Base-by-base conservation (phyloP, 2,113 vertebrate species). In the Muscicapa adusta region DNA sequence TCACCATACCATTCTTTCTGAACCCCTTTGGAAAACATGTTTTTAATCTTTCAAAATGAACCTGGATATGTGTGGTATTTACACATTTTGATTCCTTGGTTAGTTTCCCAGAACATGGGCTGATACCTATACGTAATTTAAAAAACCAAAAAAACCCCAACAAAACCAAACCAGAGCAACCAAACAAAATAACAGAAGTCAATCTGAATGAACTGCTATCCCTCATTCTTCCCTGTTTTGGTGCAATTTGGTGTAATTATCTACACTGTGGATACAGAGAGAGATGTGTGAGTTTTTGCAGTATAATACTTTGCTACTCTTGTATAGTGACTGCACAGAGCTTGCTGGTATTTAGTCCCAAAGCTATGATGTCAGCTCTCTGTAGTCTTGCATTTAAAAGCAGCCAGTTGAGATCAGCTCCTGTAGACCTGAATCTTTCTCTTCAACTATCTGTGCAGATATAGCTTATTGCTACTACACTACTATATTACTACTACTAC, bases 1-100 rank as follows among this genome's bases (percentile, higher is more conserved):
- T 95, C 62, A 82, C 28, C 12, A 18, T 85, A 66, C 50, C 74
- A 16, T 92, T 96, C 83, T 95, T 95, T 94, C 91, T 91, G 88
- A 92, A 80, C 54, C 47, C 12, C 67, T 93, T 97, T 91, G 80
- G 96, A 91, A 95, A 96, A 87, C 60, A 82, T 75, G 47, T 73
- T 38, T 95, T 94, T 95, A 80, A 65, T 68, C 38, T 75, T 47
- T 88, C 26, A 79, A 85, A 93, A 62, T 42, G n/a, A 81, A 56
- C 15, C 8, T 60, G 38, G 18, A 12, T 91, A 6, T 72, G 29
- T 72, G 71, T 68, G 33, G 11, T 63, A 18, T 82, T 72, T 66
- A 31, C 10, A 12, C 43, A 77, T 74, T 75, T 86, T 77, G 43
- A 51, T 88, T 92, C 65, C 36, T 72, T 48, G 43, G 19, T 75